Evolutionary conservation across 2,888 invertebrate species (phyloP).

Genomic region (Cinara cedri): DNA sequence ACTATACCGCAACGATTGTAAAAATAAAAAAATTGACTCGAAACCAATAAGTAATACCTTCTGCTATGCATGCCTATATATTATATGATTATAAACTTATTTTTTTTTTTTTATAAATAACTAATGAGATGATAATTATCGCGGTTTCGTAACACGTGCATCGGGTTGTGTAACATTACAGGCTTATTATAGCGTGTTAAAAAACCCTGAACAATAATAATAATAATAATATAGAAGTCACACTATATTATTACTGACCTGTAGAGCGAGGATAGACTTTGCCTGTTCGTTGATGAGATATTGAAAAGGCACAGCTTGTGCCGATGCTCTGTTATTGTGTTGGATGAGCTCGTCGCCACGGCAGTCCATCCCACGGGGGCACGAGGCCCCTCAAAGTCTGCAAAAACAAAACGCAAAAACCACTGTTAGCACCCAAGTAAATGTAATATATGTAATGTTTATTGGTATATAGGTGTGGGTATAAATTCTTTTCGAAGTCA

Average conservation of each 20-base stretch:
- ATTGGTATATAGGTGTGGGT: no score
- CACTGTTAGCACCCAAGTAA: no score
- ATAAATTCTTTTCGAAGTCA: no score
- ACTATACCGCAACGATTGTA: no score
- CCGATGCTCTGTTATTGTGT: constrained; percentile 58
- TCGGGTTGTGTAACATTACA: neutral
- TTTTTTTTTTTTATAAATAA: neutral
- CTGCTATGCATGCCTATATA: no score
- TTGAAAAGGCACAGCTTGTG: constrained; percentile 74
- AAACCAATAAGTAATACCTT: no score
- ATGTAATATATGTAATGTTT: no score
- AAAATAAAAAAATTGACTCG: no score
- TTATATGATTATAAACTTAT: no score
- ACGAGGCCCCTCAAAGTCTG: constrained; percentile 56
- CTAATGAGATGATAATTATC: neutral
- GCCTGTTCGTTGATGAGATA: constrained; percentile 87
- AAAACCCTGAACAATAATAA: neutral
- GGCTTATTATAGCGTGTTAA: no score
- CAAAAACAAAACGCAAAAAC: constrained; percentile 18
- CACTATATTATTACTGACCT: no score
- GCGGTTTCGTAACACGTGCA: constrained; percentile 18
- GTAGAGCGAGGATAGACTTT: constrained; percentile 83
- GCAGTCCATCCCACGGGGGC: constrained; percentile 57
- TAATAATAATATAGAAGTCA: constrained; percentile 14
- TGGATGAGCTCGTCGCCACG: constrained; percentile 56